Evolutionary conservation across 2,113 vertebrate genomes (phyloP).

Genomic region (Rhagologus leucostigma): DNA sequence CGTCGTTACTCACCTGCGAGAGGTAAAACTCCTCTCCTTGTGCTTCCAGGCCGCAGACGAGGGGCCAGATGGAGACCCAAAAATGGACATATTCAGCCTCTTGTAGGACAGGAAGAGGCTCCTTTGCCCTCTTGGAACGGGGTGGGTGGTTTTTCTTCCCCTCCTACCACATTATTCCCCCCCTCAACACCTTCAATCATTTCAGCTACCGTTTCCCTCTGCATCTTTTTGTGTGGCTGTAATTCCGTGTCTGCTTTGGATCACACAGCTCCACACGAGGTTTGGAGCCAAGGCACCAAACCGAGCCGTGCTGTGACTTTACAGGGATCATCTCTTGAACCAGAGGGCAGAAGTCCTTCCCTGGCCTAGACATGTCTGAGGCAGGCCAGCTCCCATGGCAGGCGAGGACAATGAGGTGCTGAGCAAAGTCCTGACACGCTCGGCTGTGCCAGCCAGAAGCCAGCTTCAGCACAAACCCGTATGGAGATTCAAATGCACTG

Average conservation of each 20-base stretch:
- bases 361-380: background rate
- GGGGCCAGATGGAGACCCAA: background rate
- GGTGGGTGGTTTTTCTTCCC: background rate
- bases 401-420: background rate
- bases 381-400: background rate
- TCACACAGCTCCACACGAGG: background rate
- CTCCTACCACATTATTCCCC: background rate
- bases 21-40: background rate
- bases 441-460: background rate
- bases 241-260: background rate
- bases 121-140: background rate
- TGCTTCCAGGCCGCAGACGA: background rate
- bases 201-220: background rate
- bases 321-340: background rate
- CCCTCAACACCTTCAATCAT: background rate
- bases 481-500: background rate
- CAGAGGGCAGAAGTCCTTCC: background rate
- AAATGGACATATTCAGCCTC: background rate
- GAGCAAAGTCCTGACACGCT: background rate
- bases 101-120: background rate
- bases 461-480: background rate
- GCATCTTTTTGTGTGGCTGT: background rate
- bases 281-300: background rate
- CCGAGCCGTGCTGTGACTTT: fast-evolving
- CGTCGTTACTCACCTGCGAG: background rate